Base-by-base conservation (phyloP, 2,888 invertebrate species). In the Heteromurus nitidus region DNA sequence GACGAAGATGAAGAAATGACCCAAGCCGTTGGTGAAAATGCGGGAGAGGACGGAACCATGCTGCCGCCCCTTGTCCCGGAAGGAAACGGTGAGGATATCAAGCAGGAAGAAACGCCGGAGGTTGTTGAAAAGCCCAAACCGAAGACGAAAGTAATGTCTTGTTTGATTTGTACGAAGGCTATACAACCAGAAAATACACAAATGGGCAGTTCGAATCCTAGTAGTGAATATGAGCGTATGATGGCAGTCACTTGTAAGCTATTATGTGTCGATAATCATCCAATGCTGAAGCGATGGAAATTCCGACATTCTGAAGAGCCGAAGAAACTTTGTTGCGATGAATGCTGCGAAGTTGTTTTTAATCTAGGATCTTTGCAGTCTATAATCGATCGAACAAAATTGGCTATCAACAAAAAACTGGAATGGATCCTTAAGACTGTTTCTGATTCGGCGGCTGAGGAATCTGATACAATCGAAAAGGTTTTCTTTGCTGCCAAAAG, bases 311-410 rank as follows among this genome's bases (percentile, higher is more conserved):
- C 69, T 16, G 80, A 81, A 11, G 80, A 81, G 24, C 80, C 80
- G 2, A 81, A 81, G 20, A 81, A 81, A 26, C 30, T 81, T 7
- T 81, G 80, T 18, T 81, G 80, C 30, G 80, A 81, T 36, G 80
- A 74, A n/a, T 81, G 80, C 31, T 81, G 80, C 20, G 80, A 81
- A 50, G 80, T 81, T 18, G 30, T 81, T 44, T 81, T 81, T 68
- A 81, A 81, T 62, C 30, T 81, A 42, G 80, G 80, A 69, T 81
- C 80, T 69, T 64, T 81, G 2, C 80, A 81, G 55, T 81, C 80
- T 0, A 81, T 81, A 20, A 81, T 81, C 55, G 80, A 81, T 22
- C 68, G 80, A 26, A 81, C 80, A 18, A 74, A 74, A 20, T 28
- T 81, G 36, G 80, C 80, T 3, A 81, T 81, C 68, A 81, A 81